A percentile compares a stretch with the other conserved stretches of the same genome.
These are phyloP conservation scores for Oreochromis niloticus DNA, from an alignment of 2,113 vertebrate genomes.

Conservation along the genomic window DNA sequence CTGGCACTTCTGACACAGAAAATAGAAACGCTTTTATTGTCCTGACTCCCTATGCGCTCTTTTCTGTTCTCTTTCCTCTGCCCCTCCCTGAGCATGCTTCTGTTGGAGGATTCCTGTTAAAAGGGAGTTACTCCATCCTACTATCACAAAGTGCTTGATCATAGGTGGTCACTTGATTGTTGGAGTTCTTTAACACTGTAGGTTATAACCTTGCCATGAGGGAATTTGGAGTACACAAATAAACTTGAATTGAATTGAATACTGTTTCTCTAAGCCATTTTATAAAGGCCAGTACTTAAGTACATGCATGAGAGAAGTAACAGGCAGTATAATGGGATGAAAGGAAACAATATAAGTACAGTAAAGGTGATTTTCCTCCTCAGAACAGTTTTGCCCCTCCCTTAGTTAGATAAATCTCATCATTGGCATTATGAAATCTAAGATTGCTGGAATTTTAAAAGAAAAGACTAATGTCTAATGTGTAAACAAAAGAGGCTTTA, in stretches of 20 bases:
- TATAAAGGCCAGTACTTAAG: not conserved
- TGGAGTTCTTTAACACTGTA: not conserved
- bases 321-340: not conserved
- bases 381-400: not conserved
- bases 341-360: not conserved
- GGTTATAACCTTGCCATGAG: no score
- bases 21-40: not conserved
- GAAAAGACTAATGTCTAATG: not conserved
- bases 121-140: not conserved
- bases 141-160: not conserved
- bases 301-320: not conserved
- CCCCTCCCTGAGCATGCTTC: rapidly evolving
- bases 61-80: not conserved
- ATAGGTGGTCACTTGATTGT: not conserved
- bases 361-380: not conserved
- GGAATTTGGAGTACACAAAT: not conserved
- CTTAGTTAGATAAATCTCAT: not conserved
- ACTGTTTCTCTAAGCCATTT: not conserved
- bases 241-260: not conserved
- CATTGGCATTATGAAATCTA: not conserved
- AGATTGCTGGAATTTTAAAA: not conserved
- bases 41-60: not conserved
- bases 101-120: not conserved
- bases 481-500: not conserved
- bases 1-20: not conserved